phyloP scores from a whole-genome alignment of 2,888 invertebrate genomes.

The Lepidonotus clava region DNA sequence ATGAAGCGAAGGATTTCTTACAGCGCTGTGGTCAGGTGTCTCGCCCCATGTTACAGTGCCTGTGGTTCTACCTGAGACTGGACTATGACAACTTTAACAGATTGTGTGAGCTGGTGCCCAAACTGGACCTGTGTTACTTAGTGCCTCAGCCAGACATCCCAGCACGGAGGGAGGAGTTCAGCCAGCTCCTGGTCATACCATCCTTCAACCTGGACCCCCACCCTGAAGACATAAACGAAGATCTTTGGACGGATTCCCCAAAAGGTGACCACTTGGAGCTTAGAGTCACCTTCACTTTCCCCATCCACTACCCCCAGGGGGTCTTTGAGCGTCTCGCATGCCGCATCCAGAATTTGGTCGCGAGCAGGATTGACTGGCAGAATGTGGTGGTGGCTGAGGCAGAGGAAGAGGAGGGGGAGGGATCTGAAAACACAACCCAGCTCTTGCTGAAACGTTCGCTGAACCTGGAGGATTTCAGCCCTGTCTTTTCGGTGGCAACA shows the following conservation, averaged over 20 bases:
- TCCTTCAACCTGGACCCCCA: constrained; percentile 57
- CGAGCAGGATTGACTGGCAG: constrained; percentile 74
- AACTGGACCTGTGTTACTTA: constrained; percentile 75
- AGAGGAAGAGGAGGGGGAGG: neutral
- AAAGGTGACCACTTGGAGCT: constrained; percentile 34
- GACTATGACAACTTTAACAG: constrained; percentile 69
- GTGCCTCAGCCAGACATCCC: constrained; percentile 71
- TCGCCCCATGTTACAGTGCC: constrained; percentile 74
- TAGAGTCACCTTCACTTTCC: constrained; percentile 66
- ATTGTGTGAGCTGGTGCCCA: constrained; percentile 73
- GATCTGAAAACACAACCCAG: neutral
- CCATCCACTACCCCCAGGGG: constrained; percentile 69
- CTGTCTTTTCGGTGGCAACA: constrained; percentile 29
- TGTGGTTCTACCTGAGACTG: constrained; percentile 76
- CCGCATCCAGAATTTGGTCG: constrained; percentile 71
- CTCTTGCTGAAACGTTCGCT: constrained; percentile 50
- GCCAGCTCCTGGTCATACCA: constrained; percentile 59
- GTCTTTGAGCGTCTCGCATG: constrained; percentile 70
- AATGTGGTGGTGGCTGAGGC: constrained; percentile 70
- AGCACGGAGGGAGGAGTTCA: constrained; percentile 18
- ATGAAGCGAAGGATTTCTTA: constrained; percentile 70
- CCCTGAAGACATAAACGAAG: constrained; percentile 13
- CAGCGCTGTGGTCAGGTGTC: constrained; percentile 74
- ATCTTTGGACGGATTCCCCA: constrained; percentile 48
- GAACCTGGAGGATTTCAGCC: constrained; percentile 47